Evolutionary conservation across 2,888 invertebrate species (phyloP), one percentile per base, ranked within the genome.

Genomic region (Laspeyria flexula): DNA sequence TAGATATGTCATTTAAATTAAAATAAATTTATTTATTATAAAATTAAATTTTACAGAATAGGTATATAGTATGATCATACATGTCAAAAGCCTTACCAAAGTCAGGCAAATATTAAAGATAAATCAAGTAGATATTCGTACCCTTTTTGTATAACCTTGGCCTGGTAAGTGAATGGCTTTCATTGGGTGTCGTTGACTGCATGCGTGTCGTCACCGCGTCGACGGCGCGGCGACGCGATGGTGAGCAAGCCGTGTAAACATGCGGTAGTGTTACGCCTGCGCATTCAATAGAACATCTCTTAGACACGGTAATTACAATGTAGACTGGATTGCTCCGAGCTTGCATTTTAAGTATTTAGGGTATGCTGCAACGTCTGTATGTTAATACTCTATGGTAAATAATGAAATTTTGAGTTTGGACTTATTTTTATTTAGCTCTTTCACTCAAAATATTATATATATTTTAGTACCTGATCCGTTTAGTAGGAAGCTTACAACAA

Each of bases 81-180:
- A n/a, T n/a, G n/a, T n/a, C n/a, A n/a, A n/a, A n/a, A n/a, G n/a
- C n/a, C n/a, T n/a, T n/a, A 21, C 5, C 2, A 5, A 21, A 21
- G 5, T 21, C 3, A 5, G 21, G 21, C 21, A 55, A 15, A 44
- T 34, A 40, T 46, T 33, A 34, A 43, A 10, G 39, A 30, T 31
- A n/a, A 38, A 49, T 52, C 39, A 7, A 30, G 44, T 16, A n/a
- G n/a, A 49, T 47, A 42, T 11, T n/a, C 29, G 31, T 47, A 66
- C 71, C 68, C 72, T 79, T 78, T 80, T 43, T 45, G 41, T 47
- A 40, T 64, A 73, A 77, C 82, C 81, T 83, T 83, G 83, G 72
- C 80, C 73, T 38, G 61, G 33, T 72, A 56, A 54, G 59, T 69
- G 68, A 75, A 60, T 69, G 69, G 64, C 73, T 81, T 79, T 81